Evolutionary conservation across 2,888 invertebrate genomes (phyloP).

Genomic region (Drosophila anceps): DNA sequence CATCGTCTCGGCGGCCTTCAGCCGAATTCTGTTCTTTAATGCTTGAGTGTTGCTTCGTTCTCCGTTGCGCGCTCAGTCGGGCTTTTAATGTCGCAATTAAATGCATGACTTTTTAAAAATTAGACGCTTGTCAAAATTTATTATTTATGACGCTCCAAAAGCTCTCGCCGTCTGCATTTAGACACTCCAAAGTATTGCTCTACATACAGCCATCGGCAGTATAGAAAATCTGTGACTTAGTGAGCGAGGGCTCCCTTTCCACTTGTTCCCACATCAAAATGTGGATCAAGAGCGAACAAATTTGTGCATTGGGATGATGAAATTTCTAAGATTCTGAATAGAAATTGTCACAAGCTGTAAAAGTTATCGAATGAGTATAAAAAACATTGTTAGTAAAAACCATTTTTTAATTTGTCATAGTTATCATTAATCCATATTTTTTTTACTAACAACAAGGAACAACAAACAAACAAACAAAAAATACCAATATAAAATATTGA

Average conservation of each 20-base stretch:
- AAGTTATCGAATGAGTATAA: not conserved
- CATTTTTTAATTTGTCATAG: too few species aligned
- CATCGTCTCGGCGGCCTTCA: constrained; percentile 18
- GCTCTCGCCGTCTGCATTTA: constrained; percentile 41
- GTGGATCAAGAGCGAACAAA: constrained; percentile 4
- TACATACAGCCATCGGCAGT: constrained; percentile 7
- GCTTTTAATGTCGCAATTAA: constrained; percentile 81
- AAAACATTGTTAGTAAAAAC: too few species aligned
- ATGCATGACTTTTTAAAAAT: constrained; percentile 80
- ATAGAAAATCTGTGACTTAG: constrained; percentile 47
- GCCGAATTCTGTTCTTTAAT: constrained; percentile 22
- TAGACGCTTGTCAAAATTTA: constrained; percentile 80
- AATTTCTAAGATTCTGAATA: not conserved
- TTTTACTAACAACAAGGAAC: too few species aligned
- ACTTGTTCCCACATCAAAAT: constrained; percentile 44
- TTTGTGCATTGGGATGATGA: constrained; percentile 2
- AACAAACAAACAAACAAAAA: not conserved
- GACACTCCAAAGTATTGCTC: constrained; percentile 2
- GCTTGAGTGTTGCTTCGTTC: constrained; percentile 27
- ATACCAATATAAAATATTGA: not conserved
- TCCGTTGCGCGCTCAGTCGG: constrained; percentile 43
- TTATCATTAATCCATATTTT: too few species aligned
- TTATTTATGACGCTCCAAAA: constrained; percentile 74
- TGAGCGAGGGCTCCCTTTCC: constrained; percentile 2
- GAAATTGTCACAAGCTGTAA: not conserved